Base-by-base conservation (phyloP, 2,888 invertebrate species). In the Brassicogethes aeneus region DNA sequence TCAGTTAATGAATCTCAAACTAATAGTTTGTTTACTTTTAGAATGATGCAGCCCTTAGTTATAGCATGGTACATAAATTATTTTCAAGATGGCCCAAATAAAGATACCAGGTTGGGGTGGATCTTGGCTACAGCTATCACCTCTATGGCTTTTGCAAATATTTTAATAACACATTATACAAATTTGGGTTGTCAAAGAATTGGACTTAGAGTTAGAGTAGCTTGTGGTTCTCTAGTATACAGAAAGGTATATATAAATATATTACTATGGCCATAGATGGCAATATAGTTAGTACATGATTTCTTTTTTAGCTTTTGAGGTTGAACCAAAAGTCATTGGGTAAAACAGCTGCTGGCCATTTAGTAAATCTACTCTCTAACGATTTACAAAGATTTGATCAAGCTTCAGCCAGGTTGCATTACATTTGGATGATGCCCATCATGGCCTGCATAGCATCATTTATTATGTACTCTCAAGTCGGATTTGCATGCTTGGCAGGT, bases 361-460 rank as follows among this genome's bases (percentile, higher is more conserved):
- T 91, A 54, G 80, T 90, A 35, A 91, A 90, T 63, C 66, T 91
- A 41, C 73, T 91, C 69, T 87, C 89, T 1, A 90, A 89, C 55
- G 91, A 91, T 60, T 88, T 90, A 2, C 80, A 80, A 54, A 75
- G 88, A 47, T 87, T 90, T 61, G 90, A 90, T 59, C 66, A 80
- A 64, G 77, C 80, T 15, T 74, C 81, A 14, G 55, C 78, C 37
- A 80, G 79, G 58, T 64, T 87, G 10, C 85, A 88, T 65, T 88
- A 82, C 60, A 64, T 88, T 34, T 86, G 87, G 85, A 77, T 88
- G 40, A 84, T 84, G 69, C 89, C 89, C 0, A 70, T 88, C 10
- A 80, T 85, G 54, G 78, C 80, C 7, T 69, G 78, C 0, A 75
- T 84, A 15, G 76, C 79, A n/a, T 69, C 76, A 3, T 72, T 66